Base-by-base conservation (phyloP, 2,888 invertebrate species). In the Lordiphosa andalusiaca region DNA sequence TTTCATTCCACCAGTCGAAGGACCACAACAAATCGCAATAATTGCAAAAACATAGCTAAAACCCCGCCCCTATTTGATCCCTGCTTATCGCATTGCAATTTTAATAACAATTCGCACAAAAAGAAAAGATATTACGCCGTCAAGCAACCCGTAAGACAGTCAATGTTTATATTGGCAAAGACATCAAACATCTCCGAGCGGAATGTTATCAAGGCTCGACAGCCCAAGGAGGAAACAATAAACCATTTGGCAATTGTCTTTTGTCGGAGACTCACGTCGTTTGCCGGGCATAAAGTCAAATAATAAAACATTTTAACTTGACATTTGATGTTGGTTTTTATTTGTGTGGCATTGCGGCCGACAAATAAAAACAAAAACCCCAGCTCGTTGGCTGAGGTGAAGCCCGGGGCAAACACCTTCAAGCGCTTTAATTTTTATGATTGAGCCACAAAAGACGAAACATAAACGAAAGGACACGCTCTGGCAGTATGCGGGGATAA, bases 301-400 rank as follows among this genome's bases (percentile, higher is more conserved):
- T 83, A 81, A 83, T 81, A 81, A 81, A 81, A 83, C 74, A 81
- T 80, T 83, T 81, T 81, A 83, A 86, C 84, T 84, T 72, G 82
- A 73, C 76, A 75, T 87, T 86, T 87, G 83, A 86, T 86, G 87
- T 86, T 71, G 73, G 81, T 75, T 87, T 87, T 87, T 87, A 87
- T 85, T 80, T 76, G 67, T 71, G 67, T 51, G 77, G 86, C 87
- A 78, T 71, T 78, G 85, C 81, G 85, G 75, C 84, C 64, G 64
- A 51, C 71, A 75, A 75, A 85, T 85, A 84, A 86, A 86, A 86
- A 80, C 69, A 69, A 71, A 67, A 62, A 41, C 33, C 49, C 55
- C 56, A 57, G 49, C 30, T 39, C 48, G 23, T 23, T 21, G 53
- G 51, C 62, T 58, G 57, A 68, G 53, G 33, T 21, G 33, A 35